Evolutionary conservation across 2,888 invertebrate species (phyloP).

Genomic region (Pristionchus exspectatus): DNA sequence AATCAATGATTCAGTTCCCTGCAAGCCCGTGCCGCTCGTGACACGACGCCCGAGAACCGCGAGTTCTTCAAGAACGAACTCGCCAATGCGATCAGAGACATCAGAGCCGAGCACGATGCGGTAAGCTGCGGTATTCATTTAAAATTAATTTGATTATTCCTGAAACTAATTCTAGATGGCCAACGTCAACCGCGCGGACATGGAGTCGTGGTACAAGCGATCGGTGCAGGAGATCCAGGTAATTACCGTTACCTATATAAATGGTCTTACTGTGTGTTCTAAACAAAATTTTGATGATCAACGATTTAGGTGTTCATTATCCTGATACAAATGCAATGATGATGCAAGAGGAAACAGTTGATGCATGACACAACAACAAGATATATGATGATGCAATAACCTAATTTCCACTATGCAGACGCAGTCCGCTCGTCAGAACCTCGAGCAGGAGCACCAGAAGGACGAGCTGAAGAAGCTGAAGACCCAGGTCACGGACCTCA

Average conservation of each 20-base stretch:
- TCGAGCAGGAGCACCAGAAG: conserved; percentile 80
- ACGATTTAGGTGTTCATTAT: too few relatives aligned
- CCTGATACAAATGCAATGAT: too few relatives aligned
- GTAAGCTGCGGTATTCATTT: too few relatives aligned
- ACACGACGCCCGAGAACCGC: conserved; percentile 82
- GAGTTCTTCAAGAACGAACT: conserved; percentile 83
- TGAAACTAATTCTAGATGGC: conserved; percentile 66
- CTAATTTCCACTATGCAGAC: conserved; percentile 67
- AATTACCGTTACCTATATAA: too few relatives aligned
- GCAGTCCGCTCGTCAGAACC: conserved; percentile 80
- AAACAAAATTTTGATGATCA: too few relatives aligned
- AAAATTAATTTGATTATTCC: background rate
- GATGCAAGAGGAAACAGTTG: too few relatives aligned
- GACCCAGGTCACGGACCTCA: conserved; percentile 80
- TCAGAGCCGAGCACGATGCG: conserved; percentile 81
- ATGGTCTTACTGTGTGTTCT: too few relatives aligned
- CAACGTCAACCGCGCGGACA: conserved; percentile 80
- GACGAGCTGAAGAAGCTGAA: conserved; percentile 81
- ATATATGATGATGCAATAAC: background rate
- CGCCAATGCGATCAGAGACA: conserved; percentile 81
- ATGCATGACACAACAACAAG: too few relatives aligned
- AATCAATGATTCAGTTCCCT: conserved; percentile 79
- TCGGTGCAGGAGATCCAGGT: conserved; percentile 82
- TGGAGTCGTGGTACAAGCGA: conserved; percentile 81
- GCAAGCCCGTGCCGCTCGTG: conserved; percentile 81